phyloP scores from a whole-genome alignment of 2,888 invertebrate genomes.

The Orchesella flavescens region DNA sequence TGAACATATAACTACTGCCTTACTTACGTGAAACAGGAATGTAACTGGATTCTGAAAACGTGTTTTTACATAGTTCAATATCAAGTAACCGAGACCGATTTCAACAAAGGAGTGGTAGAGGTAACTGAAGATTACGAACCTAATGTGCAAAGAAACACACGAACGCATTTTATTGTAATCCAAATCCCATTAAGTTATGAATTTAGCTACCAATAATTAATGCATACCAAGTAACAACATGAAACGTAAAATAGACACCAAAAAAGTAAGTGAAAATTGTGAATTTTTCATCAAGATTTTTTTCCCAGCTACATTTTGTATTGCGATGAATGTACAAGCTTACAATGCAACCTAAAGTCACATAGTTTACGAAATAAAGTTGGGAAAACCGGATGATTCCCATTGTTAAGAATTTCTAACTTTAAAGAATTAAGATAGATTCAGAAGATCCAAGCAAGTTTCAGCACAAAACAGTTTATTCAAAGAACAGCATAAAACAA shows the following conservation, averaged over 20 bases:
- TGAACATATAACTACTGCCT: too few relatives aligned
- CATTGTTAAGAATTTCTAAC: too few relatives aligned
- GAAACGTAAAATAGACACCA: slow-evolving; percentile 17
- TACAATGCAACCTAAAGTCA: slow-evolving; percentile 3
- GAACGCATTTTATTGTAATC: too few relatives aligned
- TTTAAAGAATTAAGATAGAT: too few relatives aligned
- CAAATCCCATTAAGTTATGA: too few relatives aligned
- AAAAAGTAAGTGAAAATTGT: slow-evolving; percentile 16
- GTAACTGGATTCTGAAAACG: neutral
- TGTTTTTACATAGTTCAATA: neutral
- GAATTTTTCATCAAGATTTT: neutral
- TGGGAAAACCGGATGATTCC: too few relatives aligned
- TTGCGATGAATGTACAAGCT: neutral
- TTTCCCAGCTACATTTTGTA: slow-evolving; percentile 23
- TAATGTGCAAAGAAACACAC: neutral
- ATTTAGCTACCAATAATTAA: too few relatives aligned
- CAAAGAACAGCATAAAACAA: too few relatives aligned
- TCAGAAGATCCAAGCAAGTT: too few relatives aligned
- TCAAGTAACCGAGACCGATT: neutral
- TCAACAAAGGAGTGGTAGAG: neutral
- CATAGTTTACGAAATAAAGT: neutral
- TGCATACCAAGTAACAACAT: slow-evolving; percentile 36
- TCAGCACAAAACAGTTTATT: too few relatives aligned
- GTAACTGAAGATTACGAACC: slow-evolving; percentile 22
- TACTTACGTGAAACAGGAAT: neutral